Evolutionary conservation across 2,888 invertebrate species (phyloP), one percentile per base, ranked within the genome.

Genomic region (Patella caerulea): DNA sequence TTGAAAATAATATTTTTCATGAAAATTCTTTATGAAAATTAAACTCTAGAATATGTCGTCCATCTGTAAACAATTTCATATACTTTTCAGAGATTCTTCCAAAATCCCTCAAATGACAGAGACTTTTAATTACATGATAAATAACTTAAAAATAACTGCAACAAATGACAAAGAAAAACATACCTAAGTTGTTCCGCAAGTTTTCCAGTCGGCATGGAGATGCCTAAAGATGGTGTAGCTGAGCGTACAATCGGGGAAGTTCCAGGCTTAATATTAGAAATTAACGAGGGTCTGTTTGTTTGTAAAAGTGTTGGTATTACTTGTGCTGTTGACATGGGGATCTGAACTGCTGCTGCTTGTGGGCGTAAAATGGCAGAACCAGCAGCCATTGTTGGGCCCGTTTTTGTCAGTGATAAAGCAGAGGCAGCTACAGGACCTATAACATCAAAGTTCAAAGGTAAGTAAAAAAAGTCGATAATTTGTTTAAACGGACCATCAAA

Each of bases 181-280:
- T 29, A 78, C 78, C 78, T 73, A 11, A 76, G 75, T 29, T 74
- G 70, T 55, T 78, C 76, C 34, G 74, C 72, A 17, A 74, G 80
- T 29, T 75, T 75, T 15, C 69, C 70, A 11, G 75, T 78, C 15
- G 73, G 73, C 17, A 52, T 70, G 54, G 76, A 69, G 17, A 76
- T 76, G 65, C 70, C 77, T 29, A 87, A 81, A 19, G 82, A 86
- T 15, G 85, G 85, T 5, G 86, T 84, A 1, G 83, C 78, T 2
- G 86, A 79, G 24, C 84, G 78, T n/a, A 81, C 74, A 29, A 81
- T 73, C 74, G 87, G 82, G 12, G 86, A 86, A 12, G 85, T 85
- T 11, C 76, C 83, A 12, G 85, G 82, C 34, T 83, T 79, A 19
- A 85, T 80, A 19, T 80, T 78, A n/a, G 84, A 81, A 19, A 84